Evolutionary conservation across 2,888 invertebrate genomes (phyloP).

Genomic region (Drosophila nr. fundita): DNA sequence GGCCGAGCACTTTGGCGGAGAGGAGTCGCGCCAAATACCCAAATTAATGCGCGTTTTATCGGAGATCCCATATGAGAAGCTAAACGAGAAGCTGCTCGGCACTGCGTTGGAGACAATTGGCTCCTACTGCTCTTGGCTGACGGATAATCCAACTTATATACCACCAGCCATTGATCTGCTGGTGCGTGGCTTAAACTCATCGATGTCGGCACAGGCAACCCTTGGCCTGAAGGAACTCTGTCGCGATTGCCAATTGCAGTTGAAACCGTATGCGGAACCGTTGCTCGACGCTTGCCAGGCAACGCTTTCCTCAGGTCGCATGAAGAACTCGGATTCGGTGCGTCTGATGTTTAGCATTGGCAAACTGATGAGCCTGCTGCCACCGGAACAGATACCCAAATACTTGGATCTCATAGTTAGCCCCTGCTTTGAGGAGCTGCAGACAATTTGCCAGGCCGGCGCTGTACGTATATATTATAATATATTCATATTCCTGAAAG

Average conservation of each 20-base stretch:
- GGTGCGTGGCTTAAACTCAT: slow-evolving; percentile 88
- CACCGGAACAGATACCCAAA: slow-evolving; percentile 88
- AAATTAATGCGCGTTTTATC: slow-evolving; percentile 88
- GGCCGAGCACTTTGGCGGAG: slow-evolving; percentile 87
- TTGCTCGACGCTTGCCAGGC: slow-evolving; percentile 90
- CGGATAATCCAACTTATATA: slow-evolving; percentile 89
- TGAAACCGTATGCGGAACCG: slow-evolving; percentile 91
- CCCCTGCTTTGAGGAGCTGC: slow-evolving; percentile 88
- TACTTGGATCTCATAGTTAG: slow-evolving; percentile 90
- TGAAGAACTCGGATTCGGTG: slow-evolving; percentile 89
- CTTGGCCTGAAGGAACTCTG: slow-evolving; percentile 95
- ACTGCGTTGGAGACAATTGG: slow-evolving; percentile 92
- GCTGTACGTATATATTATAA: slow-evolving; percentile 84
- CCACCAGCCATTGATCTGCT: slow-evolving; percentile 89
- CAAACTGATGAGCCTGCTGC: slow-evolving; percentile 89
- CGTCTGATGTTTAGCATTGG: slow-evolving; percentile 92
- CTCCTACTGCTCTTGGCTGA: slow-evolving; percentile 94
- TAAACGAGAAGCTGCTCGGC: slow-evolving; percentile 88
- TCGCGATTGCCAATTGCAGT: slow-evolving; percentile 90
- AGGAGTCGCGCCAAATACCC: slow-evolving; percentile 87
- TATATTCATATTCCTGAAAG: background rate
- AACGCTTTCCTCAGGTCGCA: slow-evolving; percentile 86
- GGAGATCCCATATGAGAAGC: slow-evolving; percentile 87
- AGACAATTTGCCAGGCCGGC: slow-evolving; percentile 86
- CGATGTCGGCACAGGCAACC: slow-evolving; percentile 92